Base-by-base conservation (phyloP, 2,797 vertebrate species). In the Clamator glandarius region DNA sequence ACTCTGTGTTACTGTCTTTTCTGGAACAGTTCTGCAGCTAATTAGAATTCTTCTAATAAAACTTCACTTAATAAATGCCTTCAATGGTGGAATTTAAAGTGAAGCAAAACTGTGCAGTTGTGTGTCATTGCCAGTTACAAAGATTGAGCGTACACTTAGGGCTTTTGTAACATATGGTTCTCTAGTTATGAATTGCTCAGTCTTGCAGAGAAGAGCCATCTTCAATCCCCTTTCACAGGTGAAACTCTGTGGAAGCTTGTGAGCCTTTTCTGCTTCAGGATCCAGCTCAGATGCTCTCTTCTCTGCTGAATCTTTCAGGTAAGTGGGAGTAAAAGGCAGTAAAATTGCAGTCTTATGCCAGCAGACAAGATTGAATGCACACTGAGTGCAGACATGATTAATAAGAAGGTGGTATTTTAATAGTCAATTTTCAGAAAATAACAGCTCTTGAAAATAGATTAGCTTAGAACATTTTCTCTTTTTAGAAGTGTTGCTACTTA, bases 251-350 rank as follows among this genome's bases (percentile, higher is more conserved):
- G 76, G 79, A 83, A 90, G 48, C 31, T 48, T 6, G 20, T 64
- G 54, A 93, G 26, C 17, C 11, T 72, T 48, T 93, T 88, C 57
- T 92, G 28, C n/a, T 90, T 75, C 66, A 81, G 55, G 64, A 91
- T 28, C 23, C 58, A 57, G n/a, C 76, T 90, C 59, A 73, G 58
- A 62, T 78, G 29, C 31, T 89, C 48, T 85, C 26, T 68, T 57
- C 68, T 83, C 33, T 57, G 31, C 78, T 70, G 41, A 82, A 50
- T 39, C 52, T 93, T 89, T 62, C 76, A 94, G 89, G 87, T 92
- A 95, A 95, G 93, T 96, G 87, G 94, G 94, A 94, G 95, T 95
- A 94, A 93, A 92, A 96, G 58, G 76, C 89, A 95, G 82, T 86
- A 69, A 95, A 95, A 95, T 81, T 92, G 92, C 88, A 94, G 93